Percentiles rank a stretch among this genome's conserved stretches.
These are phyloP conservation scores for Nudaria mundana DNA, from an alignment of 2,888 invertebrate species.

Conservation along the genomic window DNA sequence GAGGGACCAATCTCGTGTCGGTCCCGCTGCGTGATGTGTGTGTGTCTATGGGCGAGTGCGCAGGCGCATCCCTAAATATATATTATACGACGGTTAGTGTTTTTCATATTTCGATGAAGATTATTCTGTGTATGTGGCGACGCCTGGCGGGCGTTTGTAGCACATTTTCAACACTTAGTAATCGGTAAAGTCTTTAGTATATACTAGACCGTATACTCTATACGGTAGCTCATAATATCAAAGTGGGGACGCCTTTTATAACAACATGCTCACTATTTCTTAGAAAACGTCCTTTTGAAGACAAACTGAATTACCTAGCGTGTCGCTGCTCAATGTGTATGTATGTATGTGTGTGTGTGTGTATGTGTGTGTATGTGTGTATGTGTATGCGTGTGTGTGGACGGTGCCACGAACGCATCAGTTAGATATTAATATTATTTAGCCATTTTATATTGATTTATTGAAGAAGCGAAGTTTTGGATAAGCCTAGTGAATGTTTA, in stretches of 20 bases:
- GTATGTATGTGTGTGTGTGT: no score
- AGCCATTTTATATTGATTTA: slow-evolving; percentile 25
- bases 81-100: no score
- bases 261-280: slow-evolving; percentile 52
- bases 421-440: slow-evolving; percentile 11
- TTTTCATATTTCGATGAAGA: not conserved
- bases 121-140: no score
- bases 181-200: no score
- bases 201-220: no score
- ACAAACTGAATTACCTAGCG: slow-evolving; percentile 27
- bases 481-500: slow-evolving; percentile 36
- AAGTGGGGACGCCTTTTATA: slow-evolving; percentile 16
- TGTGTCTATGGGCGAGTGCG: not conserved
- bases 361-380: slow-evolving; percentile 29
- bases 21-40: no score
- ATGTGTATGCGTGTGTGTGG: slow-evolving; percentile 23
- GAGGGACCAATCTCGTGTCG: no score
- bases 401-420: slow-evolving; percentile 15
- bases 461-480: slow-evolving; percentile 25
- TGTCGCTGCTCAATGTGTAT: slow-evolving; percentile 35
- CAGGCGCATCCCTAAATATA: no score
- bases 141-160: no score
- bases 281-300: slow-evolving; percentile 36
- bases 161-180: no score
- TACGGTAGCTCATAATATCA: slow-evolving; percentile 15